Percentiles rank a stretch among this genome's conserved stretches.
These are phyloP conservation scores for Sisyra terminalis DNA, from an alignment of 2,888 invertebrate genomes.

Conservation along the genomic window DNA sequence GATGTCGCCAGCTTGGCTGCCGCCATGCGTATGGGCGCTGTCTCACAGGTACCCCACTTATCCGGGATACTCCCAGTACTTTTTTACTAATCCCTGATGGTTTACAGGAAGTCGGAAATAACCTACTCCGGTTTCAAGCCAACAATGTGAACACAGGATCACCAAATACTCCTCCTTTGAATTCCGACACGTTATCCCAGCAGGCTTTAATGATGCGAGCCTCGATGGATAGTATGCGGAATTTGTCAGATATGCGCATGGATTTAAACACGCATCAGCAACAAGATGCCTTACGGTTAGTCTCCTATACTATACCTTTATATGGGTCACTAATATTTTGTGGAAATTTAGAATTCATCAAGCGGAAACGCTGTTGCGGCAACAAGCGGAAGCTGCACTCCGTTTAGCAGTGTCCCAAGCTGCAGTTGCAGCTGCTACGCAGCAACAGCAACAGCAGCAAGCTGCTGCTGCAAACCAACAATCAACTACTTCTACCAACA, in stretches of 20 bases:
- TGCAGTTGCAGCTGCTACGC: constrained; percentile 34
- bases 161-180: constrained; percentile 29
- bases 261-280: constrained; percentile 23
- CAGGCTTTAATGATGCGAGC: constrained; percentile 43
- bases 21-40: constrained; percentile 49
- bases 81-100: not conserved
- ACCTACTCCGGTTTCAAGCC: constrained; percentile 18
- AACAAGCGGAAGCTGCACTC: constrained; percentile 72
- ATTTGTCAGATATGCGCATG: constrained; percentile 31
- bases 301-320: not conserved
- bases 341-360: constrained; percentile 22
- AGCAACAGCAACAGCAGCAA: constrained; percentile 24
- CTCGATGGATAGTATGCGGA: constrained; percentile 35
- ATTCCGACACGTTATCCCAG: constrained; percentile 29
- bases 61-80: not conserved
- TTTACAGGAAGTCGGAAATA: constrained; percentile 5
- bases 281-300: constrained; percentile 21
- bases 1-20: constrained; percentile 48
- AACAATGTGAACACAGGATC: constrained; percentile 27
- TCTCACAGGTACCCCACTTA: constrained; percentile 19
- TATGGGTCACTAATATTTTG: not conserved
- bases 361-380: constrained; percentile 63
- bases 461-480: constrained; percentile 19
- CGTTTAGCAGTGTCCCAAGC: constrained; percentile 65
- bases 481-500: constrained; percentile 23